Evolutionary conservation across 1,140 invertebrate species (phyloP), one percentile per base, ranked within the genome.

Genomic region (Orius laevigatus): DNA sequence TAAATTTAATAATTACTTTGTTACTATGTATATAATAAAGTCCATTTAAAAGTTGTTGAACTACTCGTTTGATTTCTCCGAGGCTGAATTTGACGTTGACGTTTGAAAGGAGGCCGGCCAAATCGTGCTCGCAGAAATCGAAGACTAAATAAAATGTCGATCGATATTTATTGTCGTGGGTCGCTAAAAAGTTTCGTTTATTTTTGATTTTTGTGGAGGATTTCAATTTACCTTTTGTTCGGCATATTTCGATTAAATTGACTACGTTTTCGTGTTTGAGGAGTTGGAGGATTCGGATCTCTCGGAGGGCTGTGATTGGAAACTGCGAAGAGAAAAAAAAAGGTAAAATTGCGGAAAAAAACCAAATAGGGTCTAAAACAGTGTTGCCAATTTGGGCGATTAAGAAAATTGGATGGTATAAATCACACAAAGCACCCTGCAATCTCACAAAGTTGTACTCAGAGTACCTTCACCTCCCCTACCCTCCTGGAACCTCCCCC

Each of bases 101-200:
- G 67, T 98, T 98, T 6, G 89, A 95, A 4, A 99, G 63, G 25
- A 99, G 70, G 5, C 96, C 96, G 20, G 95, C 96, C 40, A 99
- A 69, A 70, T 99, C 96, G 62, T 98, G 95, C 63, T 98, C 95
- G 68, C 94, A 98, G 62, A 98, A 98, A 56, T 98, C 94, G 68
- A 99, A 98, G 1, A 98, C 86, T 51, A 99, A 68, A 62, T 93
- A 98, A 62, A 98, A 98, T 0, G 91, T 97, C 4, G 89, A 91
- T 52, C 85, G 73, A 62, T 81, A 90, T 53, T 84, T 79, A 63
- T 96, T 97, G 53, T 79, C 77, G 9, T 75, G 72, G 36, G 77
- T 83, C 1, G 88, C 89, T 78, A 60, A 38, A 69, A 69, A 2
- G 8, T 25, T 52, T 31, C 1, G 12, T 14, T 12, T 31, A 48